Conservation (phyloP, 2,888 invertebrate species). For the Orthonychiurus folsomi region DNA sequence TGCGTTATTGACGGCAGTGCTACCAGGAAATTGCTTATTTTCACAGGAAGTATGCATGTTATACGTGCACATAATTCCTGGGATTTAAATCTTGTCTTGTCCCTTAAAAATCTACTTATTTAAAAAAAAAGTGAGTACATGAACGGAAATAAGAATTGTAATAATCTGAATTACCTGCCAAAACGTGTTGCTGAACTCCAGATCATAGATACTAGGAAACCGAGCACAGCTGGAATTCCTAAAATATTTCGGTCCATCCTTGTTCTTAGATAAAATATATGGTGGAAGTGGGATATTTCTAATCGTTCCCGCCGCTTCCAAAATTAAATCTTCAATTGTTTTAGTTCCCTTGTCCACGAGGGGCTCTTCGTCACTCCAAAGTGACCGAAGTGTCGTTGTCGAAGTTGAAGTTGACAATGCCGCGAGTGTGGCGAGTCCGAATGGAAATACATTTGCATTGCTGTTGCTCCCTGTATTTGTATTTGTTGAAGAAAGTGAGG, state of each 20-base stretch:
- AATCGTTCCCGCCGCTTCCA: slow-evolving; percentile 48
- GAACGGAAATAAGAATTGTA: too few species aligned
- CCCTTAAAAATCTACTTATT: too few species aligned
- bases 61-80: too few species aligned
- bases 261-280: slow-evolving; percentile 52
- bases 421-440: not conserved
- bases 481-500: not conserved
- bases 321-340: slow-evolving; percentile 63
- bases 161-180: slow-evolving; percentile 56
- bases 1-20: too few species aligned
- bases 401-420: slow-evolving; percentile 30
- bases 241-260: slow-evolving; percentile 59
- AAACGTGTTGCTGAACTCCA: slow-evolving; percentile 86
- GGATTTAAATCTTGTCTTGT: too few species aligned
- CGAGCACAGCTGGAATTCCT: slow-evolving; percentile 68
- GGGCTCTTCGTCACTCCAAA: slow-evolving; percentile 48
- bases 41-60: too few species aligned
- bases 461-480: slow-evolving; percentile 2
- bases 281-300: slow-evolving; percentile 65
- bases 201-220: slow-evolving; percentile 78
- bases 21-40: too few species aligned
- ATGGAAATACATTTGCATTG: not conserved
- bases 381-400: slow-evolving; percentile 29
- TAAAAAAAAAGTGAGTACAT: too few species aligned
- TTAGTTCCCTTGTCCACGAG: slow-evolving; percentile 54